phyloP scores from a whole-genome alignment of 2,797 vertebrate genomes.

The Mionectes olivaceus region DNA sequence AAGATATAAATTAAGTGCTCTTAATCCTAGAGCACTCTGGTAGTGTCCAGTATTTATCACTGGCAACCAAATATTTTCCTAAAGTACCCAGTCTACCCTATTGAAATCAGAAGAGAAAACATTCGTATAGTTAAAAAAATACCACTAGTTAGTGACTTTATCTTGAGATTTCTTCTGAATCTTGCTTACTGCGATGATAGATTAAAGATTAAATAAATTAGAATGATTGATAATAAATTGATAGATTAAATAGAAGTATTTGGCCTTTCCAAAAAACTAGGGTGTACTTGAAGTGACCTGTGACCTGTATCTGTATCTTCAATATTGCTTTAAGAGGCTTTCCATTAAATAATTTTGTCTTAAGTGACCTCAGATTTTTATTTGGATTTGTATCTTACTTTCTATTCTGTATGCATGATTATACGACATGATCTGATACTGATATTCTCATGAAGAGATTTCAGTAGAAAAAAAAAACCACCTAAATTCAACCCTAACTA shows the following conservation, averaged over 20 bases:
- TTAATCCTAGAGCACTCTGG: neutral
- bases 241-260: neutral
- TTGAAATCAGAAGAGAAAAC: neutral
- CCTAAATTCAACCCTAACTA: neutral
- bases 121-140: neutral
- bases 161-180: neutral
- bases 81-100: neutral
- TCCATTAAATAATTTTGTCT: neutral
- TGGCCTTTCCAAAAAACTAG: neutral
- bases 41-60: neutral
- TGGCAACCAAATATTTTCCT: neutral
- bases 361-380: neutral
- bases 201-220: neutral
- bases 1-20: conserved; percentile 4
- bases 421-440: neutral
- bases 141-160: neutral
- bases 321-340: neutral
- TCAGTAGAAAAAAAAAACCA: accelerated
- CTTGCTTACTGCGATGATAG: neutral
- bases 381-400: neutral
- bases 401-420: neutral
- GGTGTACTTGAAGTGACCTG: neutral
- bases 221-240: neutral
- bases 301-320: neutral
- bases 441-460: neutral